phyloP scores from a whole-genome alignment of 2,113 vertebrate genomes.

The Python bivittatus region DNA sequence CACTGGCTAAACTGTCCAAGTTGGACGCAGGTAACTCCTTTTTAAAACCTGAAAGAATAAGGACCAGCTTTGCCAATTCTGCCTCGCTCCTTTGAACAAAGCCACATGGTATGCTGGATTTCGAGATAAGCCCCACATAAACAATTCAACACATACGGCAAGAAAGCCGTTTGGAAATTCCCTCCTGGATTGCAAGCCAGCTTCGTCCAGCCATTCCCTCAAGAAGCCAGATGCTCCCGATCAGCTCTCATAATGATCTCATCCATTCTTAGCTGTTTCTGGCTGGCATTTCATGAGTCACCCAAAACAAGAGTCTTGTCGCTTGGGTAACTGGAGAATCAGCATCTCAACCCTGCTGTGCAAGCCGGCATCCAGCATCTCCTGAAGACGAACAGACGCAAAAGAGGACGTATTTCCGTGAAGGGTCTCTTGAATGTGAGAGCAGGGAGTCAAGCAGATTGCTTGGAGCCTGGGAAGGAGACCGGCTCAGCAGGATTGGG shows the following conservation, averaged over 20 bases:
- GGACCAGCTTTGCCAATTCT: background rate
- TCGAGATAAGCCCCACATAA: background rate
- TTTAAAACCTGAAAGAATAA: background rate
- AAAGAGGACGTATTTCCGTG: background rate
- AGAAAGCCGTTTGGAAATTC: constrained; percentile 52
- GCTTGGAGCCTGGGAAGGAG: background rate
- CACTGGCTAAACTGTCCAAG: background rate
- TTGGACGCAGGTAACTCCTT: background rate
- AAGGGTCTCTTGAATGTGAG: background rate
- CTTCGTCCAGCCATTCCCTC: constrained; percentile 32
- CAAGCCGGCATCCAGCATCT: background rate
- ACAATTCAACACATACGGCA: background rate
- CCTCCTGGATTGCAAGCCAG: constrained; percentile 40
- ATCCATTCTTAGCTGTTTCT: constrained; percentile 63
- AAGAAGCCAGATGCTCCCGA: constrained; percentile 61
- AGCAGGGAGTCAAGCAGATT: background rate
- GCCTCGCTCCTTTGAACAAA: background rate
- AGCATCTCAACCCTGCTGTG: constrained; percentile 48
- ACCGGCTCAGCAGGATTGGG: background rate
- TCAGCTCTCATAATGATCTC: constrained; percentile 66
- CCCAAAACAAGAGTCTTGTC: constrained; percentile 68
- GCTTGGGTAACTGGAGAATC: constrained; percentile 67
- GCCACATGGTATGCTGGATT: background rate
- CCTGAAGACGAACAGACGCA: constrained; percentile 18
- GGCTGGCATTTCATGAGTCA: constrained; percentile 68